Percentiles rank a stretch among this genome's conserved stretches.
phyloP scores from a whole-genome alignment of 2,113 vertebrate genomes.

The Mus spicilegus region DNA sequence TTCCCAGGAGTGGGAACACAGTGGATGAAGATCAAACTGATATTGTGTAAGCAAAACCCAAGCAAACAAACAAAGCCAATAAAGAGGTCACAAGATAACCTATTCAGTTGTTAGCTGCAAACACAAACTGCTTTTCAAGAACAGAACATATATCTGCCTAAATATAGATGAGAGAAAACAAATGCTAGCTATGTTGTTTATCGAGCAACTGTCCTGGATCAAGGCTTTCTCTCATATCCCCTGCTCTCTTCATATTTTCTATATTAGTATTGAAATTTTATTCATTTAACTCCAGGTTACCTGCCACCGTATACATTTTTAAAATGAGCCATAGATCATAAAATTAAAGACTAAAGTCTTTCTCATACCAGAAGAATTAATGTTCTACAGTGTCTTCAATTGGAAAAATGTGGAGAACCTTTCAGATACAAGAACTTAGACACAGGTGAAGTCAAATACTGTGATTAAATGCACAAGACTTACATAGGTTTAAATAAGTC shows the following conservation, averaged over 20 bases:
- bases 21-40: background rate
- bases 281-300: background rate
- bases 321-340: background rate
- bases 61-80: background rate
- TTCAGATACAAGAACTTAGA: background rate
- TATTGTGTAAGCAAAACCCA: background rate
- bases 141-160: background rate
- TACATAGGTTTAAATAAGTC: background rate
- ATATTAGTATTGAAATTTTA: background rate
- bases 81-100: background rate
- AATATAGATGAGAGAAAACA: background rate
- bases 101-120: background rate
- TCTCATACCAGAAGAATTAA: background rate
- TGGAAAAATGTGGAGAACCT: background rate
- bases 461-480: background rate
- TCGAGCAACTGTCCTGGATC: no score
- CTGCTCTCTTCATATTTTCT: background rate
- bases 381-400: background rate
- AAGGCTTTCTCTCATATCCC: background rate
- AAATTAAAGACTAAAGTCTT: background rate
- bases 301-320: background rate
- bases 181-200: background rate
- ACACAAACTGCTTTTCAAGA: background rate
- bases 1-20: background rate
- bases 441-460: background rate